phyloP scores from a whole-genome alignment of 2,888 invertebrate species.

The Stenodema calcarata region DNA sequence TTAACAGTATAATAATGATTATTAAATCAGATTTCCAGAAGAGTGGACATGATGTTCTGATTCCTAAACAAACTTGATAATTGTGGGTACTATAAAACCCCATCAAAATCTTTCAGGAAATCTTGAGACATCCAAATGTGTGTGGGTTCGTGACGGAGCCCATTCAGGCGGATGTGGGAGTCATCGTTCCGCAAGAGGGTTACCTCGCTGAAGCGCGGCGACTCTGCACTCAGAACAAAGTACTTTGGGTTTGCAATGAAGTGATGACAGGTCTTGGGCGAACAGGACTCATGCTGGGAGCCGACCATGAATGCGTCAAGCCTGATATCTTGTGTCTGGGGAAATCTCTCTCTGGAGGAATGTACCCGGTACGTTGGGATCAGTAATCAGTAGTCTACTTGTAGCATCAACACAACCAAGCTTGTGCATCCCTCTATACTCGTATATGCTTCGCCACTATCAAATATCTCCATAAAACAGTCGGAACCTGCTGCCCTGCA shows the following conservation, averaged over 20 bases:
- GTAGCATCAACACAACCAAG: too few species aligned
- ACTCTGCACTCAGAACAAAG: slow-evolving; percentile 86
- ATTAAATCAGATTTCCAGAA: too few species aligned
- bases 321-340: slow-evolving; percentile 91
- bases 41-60: too few species aligned
- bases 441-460: too few species aligned
- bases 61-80: too few species aligned
- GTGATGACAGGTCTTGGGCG: slow-evolving; percentile 92
- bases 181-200: slow-evolving; percentile 84
- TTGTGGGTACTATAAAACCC: not conserved
- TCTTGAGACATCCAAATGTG: slow-evolving; percentile 78
- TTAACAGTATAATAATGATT: too few species aligned
- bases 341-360: slow-evolving; percentile 91
- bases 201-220: slow-evolving; percentile 82
- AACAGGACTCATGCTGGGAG: slow-evolving; percentile 85
- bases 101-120: slow-evolving; percentile 63
- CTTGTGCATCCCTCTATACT: too few species aligned
- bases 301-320: slow-evolving; percentile 78
- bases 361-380: slow-evolving; percentile 68
- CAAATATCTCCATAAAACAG: too few species aligned
- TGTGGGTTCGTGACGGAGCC: slow-evolving; percentile 97
- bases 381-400: too few species aligned
- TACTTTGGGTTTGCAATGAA: slow-evolving; percentile 93
- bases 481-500: too few species aligned
- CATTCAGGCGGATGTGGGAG: slow-evolving; percentile 96